Percentiles rank a stretch among this genome's conserved stretches.
phyloP scores from a whole-genome alignment of 2,797 vertebrate species.

The Sebastes wilsoni region DNA sequence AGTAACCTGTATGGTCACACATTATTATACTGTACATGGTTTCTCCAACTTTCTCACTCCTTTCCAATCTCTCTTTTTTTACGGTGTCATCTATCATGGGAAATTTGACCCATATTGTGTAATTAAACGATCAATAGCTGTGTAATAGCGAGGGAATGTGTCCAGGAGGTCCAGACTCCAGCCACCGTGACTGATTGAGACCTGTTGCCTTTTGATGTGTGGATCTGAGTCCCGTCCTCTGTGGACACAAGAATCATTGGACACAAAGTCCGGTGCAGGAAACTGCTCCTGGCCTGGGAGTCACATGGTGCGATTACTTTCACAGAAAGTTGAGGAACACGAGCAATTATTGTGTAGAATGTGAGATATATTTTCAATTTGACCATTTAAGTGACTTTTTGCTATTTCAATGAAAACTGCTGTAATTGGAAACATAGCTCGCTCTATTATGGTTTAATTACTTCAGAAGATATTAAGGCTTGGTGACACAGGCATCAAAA shows the following conservation, averaged over 20 bases:
- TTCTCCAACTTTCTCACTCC: conserved; percentile 25
- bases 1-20: not conserved
- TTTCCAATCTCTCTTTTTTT: conserved; percentile 27
- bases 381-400: conserved; percentile 51
- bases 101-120: conserved; percentile 65
- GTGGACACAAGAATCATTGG: conserved; percentile 36
- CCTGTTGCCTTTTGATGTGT: conserved; percentile 51
- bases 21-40: not conserved
- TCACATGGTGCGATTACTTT: conserved; percentile 38
- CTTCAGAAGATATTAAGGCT: conserved; percentile 28
- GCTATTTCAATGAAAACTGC: conserved; percentile 43
- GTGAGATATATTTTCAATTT: conserved; percentile 71
- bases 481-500: conserved; percentile 7
- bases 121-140: conserved; percentile 72
- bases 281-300: conserved; percentile 17
- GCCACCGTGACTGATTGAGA: conserved; percentile 71
- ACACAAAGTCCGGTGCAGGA: conserved; percentile 24
- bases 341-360: conserved; percentile 49
- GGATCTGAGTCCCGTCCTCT: conserved; percentile 48
- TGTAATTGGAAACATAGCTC: conserved; percentile 56
- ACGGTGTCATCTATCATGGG: conserved; percentile 64
- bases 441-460: conserved; percentile 50
- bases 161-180: conserved; percentile 30
- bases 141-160: conserved; percentile 54
- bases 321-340: conserved; percentile 53